Percentiles rank a stretch among this genome's conserved stretches.
These are phyloP conservation scores for Chelmon rostratus DNA, from an alignment of 2,797 vertebrate genomes.

Conservation along the genomic window DNA sequence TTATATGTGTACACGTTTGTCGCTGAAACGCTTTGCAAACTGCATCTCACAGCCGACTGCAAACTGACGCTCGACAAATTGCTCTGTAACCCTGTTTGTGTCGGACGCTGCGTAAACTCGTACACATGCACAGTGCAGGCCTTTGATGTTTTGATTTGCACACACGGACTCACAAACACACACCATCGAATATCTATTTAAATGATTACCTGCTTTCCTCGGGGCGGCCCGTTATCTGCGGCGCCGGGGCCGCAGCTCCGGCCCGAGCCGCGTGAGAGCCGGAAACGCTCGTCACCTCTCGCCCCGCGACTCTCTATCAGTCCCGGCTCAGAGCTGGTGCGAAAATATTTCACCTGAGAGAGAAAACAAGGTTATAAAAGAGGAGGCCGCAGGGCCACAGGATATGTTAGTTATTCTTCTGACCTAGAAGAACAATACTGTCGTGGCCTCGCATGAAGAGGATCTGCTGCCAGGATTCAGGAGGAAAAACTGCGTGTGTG, in stretches of 20 bases:
- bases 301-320: constrained; percentile 64
- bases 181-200: constrained; percentile 38
- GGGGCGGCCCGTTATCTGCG: constrained; percentile 62
- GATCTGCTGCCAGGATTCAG: constrained; percentile 37
- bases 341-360: constrained; percentile 74
- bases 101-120: constrained; percentile 18
- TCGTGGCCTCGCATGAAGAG: constrained; percentile 32
- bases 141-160: constrained; percentile 55
- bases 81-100: constrained; percentile 31
- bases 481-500: constrained; percentile 22
- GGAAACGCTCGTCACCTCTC: constrained; percentile 72
- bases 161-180: constrained; percentile 31
- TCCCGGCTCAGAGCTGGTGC: constrained; percentile 65
- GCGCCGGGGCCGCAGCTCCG: constrained; percentile 13
- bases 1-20: background rate
- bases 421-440: constrained; percentile 71
- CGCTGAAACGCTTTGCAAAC: constrained; percentile 6
- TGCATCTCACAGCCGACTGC: background rate
- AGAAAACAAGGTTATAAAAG: constrained; percentile 74
- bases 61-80: constrained; percentile 33
- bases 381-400: constrained; percentile 59
- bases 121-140: background rate
- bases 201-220: constrained; percentile 67
- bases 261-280: constrained; percentile 37
- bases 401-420: constrained; percentile 71